Conservation (phyloP, 2,113 vertebrate species). For the Pedionomus torquatus region DNA sequence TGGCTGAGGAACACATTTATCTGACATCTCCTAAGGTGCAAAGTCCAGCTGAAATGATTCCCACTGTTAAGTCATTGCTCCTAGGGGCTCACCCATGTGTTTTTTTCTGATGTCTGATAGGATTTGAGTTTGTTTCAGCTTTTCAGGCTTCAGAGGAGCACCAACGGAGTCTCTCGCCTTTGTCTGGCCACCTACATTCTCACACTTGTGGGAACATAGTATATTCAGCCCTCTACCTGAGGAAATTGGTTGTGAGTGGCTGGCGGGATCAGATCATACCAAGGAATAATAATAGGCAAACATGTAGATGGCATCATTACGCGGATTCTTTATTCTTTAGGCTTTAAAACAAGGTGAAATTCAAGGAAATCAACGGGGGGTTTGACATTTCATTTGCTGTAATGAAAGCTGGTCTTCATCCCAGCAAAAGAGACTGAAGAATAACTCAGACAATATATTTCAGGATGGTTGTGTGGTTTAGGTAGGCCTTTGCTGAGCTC, state of each 20-base stretch:
- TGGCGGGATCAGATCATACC: not conserved
- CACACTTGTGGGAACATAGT: not conserved
- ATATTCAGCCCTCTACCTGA: not conserved
- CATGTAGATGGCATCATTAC: not conserved
- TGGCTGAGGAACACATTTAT: not conserved
- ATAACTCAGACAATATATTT: not conserved
- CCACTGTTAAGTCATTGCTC: slow-evolving; percentile 55
- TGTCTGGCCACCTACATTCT: not conserved
- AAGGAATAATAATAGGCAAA: not conserved
- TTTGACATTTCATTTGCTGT: not conserved
- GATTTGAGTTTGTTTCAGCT: not conserved
- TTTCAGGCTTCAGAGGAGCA: not conserved
- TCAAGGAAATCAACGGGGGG: not conserved
- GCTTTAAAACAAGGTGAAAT: not conserved
- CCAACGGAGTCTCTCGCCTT: not conserved
- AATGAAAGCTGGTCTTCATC: not conserved
- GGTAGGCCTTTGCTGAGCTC: not conserved
- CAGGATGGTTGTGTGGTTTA: not conserved
- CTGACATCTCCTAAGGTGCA: slow-evolving; percentile 38
- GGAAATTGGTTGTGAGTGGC: not conserved
- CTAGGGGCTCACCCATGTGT: not conserved
- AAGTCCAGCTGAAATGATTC: slow-evolving; percentile 63
- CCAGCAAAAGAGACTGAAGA: not conserved
- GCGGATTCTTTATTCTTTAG: not conserved
- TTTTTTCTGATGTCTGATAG: not conserved